Percentiles rank a stretch among this genome's conserved stretches.
Conservation (phyloP, 2,113 vertebrate genomes). For the Canis aureus region DNA sequence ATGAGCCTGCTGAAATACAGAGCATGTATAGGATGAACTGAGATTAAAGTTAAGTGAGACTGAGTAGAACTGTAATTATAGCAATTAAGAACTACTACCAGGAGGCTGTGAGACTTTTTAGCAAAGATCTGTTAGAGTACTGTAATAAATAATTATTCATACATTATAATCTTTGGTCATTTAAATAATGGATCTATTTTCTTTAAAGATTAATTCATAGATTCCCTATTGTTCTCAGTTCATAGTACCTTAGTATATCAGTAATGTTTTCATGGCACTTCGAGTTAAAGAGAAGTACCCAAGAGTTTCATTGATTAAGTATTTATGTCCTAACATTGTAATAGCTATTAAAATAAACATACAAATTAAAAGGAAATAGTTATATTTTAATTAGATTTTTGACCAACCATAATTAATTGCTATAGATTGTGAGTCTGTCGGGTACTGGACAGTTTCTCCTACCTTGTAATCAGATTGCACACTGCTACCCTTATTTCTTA, state of each 20-base stretch:
- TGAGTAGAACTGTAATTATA: slow-evolving; percentile 51
- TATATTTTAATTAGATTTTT: slow-evolving; percentile 36
- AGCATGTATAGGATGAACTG: neutral
- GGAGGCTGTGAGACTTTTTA: neutral
- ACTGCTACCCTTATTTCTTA: neutral
- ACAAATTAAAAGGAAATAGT: slow-evolving; percentile 18
- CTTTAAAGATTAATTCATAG: slow-evolving; percentile 50
- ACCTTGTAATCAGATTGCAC: neutral
- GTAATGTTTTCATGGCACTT: slow-evolving; percentile 29
- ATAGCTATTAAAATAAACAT: neutral
- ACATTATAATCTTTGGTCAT: slow-evolving; percentile 25
- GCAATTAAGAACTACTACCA: slow-evolving; percentile 42
- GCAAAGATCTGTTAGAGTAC: slow-evolving; percentile 10
- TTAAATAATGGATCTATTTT: slow-evolving; percentile 54
- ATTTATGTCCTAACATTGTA: slow-evolving; percentile 5
- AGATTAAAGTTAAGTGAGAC: slow-evolving; percentile 26
- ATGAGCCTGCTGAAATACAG: slow-evolving; percentile 8
- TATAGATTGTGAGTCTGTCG: neutral
- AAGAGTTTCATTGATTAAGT: neutral
- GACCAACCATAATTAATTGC: slow-evolving; percentile 8
- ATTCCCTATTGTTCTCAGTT: slow-evolving; percentile 26
- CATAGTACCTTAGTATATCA: neutral
- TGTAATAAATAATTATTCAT: slow-evolving; percentile 41
- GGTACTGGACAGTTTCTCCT: neutral
- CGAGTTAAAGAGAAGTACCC: slow-evolving; percentile 34